Percentiles rank a stretch among this genome's conserved stretches.
phyloP scores from a whole-genome alignment of 2,113 vertebrate species.

The Chloroceryle aenea region DNA sequence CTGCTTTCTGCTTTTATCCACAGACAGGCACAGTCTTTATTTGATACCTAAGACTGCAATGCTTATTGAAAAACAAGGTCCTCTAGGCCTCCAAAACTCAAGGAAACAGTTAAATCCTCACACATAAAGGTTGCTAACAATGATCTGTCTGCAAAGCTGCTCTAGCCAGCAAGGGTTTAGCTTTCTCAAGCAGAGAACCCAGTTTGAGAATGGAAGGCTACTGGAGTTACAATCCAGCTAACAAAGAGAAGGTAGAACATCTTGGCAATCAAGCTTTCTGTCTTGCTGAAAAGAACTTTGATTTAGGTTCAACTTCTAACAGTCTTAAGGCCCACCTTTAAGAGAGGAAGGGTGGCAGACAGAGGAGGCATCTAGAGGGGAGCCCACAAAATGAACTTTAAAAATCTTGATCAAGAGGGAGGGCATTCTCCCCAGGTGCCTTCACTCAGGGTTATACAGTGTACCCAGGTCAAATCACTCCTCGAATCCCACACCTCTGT shows the following conservation, averaged over 20 bases:
- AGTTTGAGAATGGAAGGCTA: not conserved
- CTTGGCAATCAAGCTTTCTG: not conserved
- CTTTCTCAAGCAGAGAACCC: not conserved
- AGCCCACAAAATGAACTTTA: not conserved
- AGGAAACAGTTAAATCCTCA: not conserved
- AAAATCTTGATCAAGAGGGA: not conserved
- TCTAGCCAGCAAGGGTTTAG: not conserved
- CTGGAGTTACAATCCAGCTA: not conserved
- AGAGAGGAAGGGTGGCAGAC: not conserved
- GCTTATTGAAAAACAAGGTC: not conserved
- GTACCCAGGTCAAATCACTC: not conserved
- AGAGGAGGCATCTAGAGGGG: not conserved
- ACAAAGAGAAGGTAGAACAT: not conserved
- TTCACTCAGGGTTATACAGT: too few relatives aligned
- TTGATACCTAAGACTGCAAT: not conserved
- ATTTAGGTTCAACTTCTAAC: not conserved
- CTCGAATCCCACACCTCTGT: not conserved
- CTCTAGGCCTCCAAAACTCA: not conserved
- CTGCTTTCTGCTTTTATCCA: not conserved
- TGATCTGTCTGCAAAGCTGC: not conserved
- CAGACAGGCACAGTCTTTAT: not conserved
- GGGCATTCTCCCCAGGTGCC: not conserved
- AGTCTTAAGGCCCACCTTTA: not conserved
- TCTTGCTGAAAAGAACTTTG: not conserved
- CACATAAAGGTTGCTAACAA: not conserved